Evolutionary conservation across 2,888 invertebrate species (phyloP).

Genomic region (Pecten maximus): DNA sequence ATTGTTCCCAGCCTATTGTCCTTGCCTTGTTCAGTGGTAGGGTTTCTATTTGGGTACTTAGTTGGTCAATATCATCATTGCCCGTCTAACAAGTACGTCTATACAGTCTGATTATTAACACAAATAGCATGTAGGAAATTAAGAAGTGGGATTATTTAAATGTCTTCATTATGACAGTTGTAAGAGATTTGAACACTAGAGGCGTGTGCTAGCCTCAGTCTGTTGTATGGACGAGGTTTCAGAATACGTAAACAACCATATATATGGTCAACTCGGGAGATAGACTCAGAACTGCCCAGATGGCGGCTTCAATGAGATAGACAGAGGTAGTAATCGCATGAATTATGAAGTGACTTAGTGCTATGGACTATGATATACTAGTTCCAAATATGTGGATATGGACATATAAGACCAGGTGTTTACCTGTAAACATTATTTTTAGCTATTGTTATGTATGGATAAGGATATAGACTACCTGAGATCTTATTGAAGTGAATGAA

Average conservation of each 20-base stretch:
- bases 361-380: neutral
- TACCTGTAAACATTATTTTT: neutral
- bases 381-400: neutral
- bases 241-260: neutral
- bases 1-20: neutral
- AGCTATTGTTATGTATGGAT: neutral
- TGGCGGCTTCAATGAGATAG: neutral
- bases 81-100: neutral
- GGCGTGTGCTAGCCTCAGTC: neutral
- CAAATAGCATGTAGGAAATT: neutral
- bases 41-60: neutral
- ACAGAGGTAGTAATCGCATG: neutral
- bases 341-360: neutral
- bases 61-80: neutral
- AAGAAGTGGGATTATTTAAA: constrained; percentile 15
- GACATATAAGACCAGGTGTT: neutral
- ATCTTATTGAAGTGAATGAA: neutral
- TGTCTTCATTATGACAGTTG: neutral
- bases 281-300: neutral
- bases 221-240: neutral
- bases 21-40: neutral
- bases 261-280: neutral
- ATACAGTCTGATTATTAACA: neutral
- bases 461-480: neutral
- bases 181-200: neutral